A percentile compares a stretch with the other conserved stretches of the same genome.
Conservation (phyloP, 2,888 invertebrate genomes). For the Hyppa rectilinea region DNA sequence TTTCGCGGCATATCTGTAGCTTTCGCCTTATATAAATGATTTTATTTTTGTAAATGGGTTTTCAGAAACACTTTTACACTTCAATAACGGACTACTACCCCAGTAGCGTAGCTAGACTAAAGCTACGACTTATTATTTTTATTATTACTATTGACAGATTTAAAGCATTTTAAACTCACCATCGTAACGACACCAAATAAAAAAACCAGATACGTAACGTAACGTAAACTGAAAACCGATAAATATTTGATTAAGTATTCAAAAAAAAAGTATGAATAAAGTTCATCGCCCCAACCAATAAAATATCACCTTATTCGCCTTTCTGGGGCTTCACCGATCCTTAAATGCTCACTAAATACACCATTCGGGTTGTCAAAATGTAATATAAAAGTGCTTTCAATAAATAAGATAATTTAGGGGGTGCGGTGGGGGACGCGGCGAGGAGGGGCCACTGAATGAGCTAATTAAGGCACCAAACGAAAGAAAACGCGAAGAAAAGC, state of each 20-base stretch:
- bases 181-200: conserved; percentile 42
- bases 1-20: too few relatives aligned
- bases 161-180: conserved; percentile 6
- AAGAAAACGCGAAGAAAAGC: conserved; percentile 90
- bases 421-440: conserved; percentile 67
- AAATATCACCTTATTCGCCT: conserved; percentile 69
- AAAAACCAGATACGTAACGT: conserved; percentile 38
- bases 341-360: conserved; percentile 83
- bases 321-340: conserved; percentile 57
- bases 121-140: too few relatives aligned
- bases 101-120: too few relatives aligned
- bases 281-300: conserved; percentile 67
- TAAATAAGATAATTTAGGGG: conserved; percentile 88
- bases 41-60: too few relatives aligned
- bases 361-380: conserved; percentile 82
- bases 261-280: conserved; percentile 59
- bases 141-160: too few relatives aligned
- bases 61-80: too few relatives aligned
- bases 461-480: conserved; percentile 89
- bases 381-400: conserved; percentile 89
- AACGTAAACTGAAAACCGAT: conserved; percentile 58
- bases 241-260: conserved; percentile 68
- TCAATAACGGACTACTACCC: too few relatives aligned
- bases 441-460: conserved; percentile 85
- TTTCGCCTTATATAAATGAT: too few relatives aligned